These are phyloP conservation scores for Hydropotes inermis DNA, from an alignment of 2,113 vertebrate species.

Conservation along the genomic window DNA sequence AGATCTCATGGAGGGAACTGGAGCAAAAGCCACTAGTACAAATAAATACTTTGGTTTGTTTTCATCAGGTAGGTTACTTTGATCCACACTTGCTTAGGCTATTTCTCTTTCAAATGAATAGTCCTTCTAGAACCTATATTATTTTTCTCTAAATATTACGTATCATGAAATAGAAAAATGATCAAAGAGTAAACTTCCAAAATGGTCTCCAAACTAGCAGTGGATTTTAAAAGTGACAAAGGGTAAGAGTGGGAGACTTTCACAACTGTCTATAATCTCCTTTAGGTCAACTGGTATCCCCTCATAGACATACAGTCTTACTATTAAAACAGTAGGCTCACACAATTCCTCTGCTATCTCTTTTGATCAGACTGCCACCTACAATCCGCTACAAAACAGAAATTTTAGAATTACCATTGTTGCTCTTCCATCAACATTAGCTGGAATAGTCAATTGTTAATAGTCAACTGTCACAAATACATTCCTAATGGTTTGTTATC, in stretches of 20 bases:
- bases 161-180: neutral
- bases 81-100: neutral
- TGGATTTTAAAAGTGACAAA: neutral
- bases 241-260: neutral
- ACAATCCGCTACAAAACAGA: neutral
- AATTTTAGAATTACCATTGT: neutral
- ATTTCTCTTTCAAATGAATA: neutral
- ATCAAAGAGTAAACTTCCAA: neutral
- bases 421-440: neutral
- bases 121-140: neutral
- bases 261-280: neutral
- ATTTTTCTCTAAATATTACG: neutral
- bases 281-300: neutral
- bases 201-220: neutral
- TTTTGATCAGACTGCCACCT: neutral
- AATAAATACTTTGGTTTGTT: constrained; percentile 2
- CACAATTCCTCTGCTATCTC: neutral
- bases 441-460: neutral
- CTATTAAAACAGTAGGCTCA: neutral
- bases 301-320: neutral
- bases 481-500: neutral
- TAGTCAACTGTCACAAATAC: neutral
- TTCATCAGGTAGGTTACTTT: neutral
- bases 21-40: neutral
- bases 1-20: neutral